phyloP scores from a whole-genome alignment of 2,113 vertebrate genomes.

The Pseudonaja textilis region DNA sequence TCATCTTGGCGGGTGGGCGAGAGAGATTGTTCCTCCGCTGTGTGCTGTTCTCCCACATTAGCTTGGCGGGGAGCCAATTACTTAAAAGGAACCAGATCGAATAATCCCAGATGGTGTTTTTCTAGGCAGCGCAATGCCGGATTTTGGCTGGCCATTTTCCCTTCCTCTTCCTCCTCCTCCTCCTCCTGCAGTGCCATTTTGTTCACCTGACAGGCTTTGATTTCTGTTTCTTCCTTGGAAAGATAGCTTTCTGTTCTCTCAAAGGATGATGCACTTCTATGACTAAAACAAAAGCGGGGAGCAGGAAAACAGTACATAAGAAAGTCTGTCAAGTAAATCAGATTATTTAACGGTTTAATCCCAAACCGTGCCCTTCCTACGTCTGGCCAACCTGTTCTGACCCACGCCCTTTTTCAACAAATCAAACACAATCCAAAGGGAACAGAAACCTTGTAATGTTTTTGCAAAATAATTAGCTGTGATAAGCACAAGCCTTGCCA shows the following conservation, averaged over 20 bases:
- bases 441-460: no score
- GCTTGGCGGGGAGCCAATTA: neutral
- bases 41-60: neutral
- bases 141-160: conserved; percentile 9
- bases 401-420: no score
- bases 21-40: neutral
- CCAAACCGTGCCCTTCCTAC: neutral
- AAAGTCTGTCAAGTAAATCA: neutral
- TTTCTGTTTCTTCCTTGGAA: neutral
- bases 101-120: conserved; percentile 44
- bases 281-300: rapidly evolving
- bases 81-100: conserved; percentile 22
- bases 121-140: conserved; percentile 13
- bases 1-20: neutral
- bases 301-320: neutral
- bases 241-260: neutral
- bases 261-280: neutral
- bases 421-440: no score
- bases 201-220: conserved; percentile 23
- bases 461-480: no score
- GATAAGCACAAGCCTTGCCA: no score
- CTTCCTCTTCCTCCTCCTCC: neutral
- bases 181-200: neutral
- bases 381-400: neutral
- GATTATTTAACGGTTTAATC: neutral